A percentile compares a stretch with the other conserved stretches of the same genome.
phyloP scores from a whole-genome alignment of 1,140 invertebrate genomes.

The Dinoponera quadriceps region DNA sequence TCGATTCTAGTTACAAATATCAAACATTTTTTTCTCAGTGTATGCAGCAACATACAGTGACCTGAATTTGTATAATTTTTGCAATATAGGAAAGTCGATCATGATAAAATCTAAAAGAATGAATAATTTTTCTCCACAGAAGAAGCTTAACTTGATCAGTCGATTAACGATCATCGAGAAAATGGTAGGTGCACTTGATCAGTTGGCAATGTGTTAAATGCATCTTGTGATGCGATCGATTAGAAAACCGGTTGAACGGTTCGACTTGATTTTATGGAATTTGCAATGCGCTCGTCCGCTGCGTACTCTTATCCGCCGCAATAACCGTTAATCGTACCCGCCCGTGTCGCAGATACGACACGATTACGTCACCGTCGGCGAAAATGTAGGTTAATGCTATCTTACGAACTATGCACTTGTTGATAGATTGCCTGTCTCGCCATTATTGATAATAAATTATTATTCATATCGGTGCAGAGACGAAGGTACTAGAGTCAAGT shows the following conservation, averaged over 20 bases:
- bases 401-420: neutral
- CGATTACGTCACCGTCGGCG: neutral
- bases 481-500: too few species aligned
- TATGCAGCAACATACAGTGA: too few species aligned
- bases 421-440: neutral
- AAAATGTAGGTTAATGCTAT: slow-evolving; percentile 4
- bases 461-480: neutral
- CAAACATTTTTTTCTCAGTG: too few species aligned
- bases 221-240: neutral
- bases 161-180: too few species aligned
- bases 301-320: neutral
- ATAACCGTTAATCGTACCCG: neutral
- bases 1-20: too few species aligned
- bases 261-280: neutral
- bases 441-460: slow-evolving; percentile 2
- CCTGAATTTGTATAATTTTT: too few species aligned
- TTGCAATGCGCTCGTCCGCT: neutral
- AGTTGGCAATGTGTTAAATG: neutral
- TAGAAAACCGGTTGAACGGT: neutral
- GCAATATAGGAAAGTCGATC: too few species aligned
- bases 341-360: neutral
- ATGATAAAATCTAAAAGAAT: too few species aligned
- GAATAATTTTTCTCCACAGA: too few species aligned
- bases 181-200: too few species aligned
- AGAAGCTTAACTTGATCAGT: too few species aligned